Base-by-base conservation (phyloP, 2,113 vertebrate species). In the Xiphophorus couchianus region DNA sequence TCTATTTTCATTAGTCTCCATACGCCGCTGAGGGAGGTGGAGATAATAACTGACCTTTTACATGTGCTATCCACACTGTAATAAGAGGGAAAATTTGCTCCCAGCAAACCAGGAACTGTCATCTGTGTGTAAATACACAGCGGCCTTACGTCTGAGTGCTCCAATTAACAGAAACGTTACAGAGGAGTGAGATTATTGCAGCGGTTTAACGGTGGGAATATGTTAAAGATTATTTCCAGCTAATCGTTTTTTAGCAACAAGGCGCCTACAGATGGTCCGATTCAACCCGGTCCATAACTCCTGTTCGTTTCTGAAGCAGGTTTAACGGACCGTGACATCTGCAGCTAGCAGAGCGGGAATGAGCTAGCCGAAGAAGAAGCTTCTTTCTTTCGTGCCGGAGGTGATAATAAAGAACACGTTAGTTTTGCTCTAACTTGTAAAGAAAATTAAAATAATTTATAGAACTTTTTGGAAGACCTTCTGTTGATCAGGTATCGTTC, bases 11-110 rank as follows among this genome's bases (percentile, higher is more conserved):
- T 88, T 69, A 73, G 77, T 58, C 71, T 9, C 63, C 61, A 67
- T 44, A 28, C 9, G 15, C 48, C 22, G 3, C 42, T 1, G 17
- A 60, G 72, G 29, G 42, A 73, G 66, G 62, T 65, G 25, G 67
- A 77, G 81, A 82, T 86, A 89, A 81, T 86, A 79, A 84, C 78
- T 84, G 89, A 91, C 87, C 87, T 89, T 92, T 87, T 58, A 77
- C 44, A 28, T 66, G 6, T 42, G 78, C 73, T 71, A 68, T 77
- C 71, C 71, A 72, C 81, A 84, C 77, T 62, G 76, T 88, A 90
- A 87, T 89, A 86, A 90, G 78, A 80, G 67, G 85, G 75, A 88
- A 86, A 74, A 69, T 5, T 85, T 73, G 68, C 84, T 89, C 78
- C 62, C 9, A 64, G 83, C 81, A 72, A 91, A 89, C 82, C 77